These are phyloP conservation scores for Felis chaus DNA, from an alignment of 2,113 vertebrate species.

Conservation along the genomic window DNA sequence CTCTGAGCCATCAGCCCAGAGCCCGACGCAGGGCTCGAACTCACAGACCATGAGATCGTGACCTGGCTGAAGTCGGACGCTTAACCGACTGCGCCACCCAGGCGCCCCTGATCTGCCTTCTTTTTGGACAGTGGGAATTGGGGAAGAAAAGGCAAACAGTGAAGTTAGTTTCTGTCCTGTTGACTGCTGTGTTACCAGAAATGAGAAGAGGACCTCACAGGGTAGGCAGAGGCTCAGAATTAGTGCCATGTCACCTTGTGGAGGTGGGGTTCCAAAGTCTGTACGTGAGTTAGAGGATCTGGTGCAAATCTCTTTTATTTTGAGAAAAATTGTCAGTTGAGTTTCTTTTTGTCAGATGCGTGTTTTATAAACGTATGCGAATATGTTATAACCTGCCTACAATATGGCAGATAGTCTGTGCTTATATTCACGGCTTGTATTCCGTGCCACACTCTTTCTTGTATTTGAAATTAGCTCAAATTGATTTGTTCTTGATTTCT, in stretches of 20 bases:
- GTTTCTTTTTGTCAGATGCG: neutral
- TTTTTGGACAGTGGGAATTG: neutral
- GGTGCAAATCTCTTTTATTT: neutral
- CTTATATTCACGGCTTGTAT: slow-evolving; percentile 59
- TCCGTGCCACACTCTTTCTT: slow-evolving; percentile 78
- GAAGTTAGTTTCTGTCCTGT: neutral
- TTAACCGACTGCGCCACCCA: too few species aligned
- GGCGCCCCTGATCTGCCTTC: neutral
- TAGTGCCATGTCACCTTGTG: neutral
- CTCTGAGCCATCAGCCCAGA: too few species aligned
- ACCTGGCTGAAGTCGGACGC: too few species aligned
- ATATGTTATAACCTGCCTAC: slow-evolving; percentile 1
- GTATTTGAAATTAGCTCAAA: neutral
- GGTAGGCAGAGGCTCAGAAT: neutral
- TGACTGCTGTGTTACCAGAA: neutral
- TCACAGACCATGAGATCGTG: too few species aligned
- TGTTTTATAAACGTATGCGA: neutral
- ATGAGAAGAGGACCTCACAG: neutral
- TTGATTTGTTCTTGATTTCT: neutral
- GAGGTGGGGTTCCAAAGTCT: neutral
- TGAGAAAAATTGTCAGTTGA: neutral
- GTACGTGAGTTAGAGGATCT: neutral
- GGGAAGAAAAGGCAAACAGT: neutral
- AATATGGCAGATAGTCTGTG: neutral
- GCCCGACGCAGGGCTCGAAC: too few species aligned